A percentile compares a stretch with the other conserved stretches of the same genome.
These are phyloP conservation scores for Tridacna gigas DNA, from an alignment of 2,888 invertebrate species.

Conservation along the genomic window DNA sequence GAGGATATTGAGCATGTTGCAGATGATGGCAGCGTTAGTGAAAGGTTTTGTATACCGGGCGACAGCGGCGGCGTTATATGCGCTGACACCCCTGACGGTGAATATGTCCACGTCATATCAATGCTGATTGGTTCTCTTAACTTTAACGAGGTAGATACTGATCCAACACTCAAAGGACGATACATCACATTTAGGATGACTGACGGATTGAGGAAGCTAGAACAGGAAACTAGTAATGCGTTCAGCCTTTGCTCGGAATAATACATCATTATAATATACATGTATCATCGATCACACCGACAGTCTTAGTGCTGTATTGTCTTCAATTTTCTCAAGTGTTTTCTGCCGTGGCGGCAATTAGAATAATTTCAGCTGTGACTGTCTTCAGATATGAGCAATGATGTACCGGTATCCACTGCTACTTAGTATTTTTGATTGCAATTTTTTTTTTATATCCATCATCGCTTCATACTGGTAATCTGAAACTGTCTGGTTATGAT, in stretches of 20 bases:
- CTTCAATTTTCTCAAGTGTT: too few relatives aligned
- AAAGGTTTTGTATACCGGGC: constrained; percentile 16
- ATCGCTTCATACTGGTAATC: too few relatives aligned
- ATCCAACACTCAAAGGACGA: background rate
- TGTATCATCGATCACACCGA: too few relatives aligned
- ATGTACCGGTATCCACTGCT: too few relatives aligned
- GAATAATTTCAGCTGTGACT: too few relatives aligned
- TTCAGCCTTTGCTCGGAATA: constrained; percentile 22
- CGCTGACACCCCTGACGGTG: constrained; percentile 33
- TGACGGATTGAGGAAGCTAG: constrained; percentile 21
- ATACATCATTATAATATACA: background rate
- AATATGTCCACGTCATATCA: constrained; percentile 29
- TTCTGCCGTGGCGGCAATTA: too few relatives aligned
- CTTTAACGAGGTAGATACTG: background rate
- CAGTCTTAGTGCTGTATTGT: too few relatives aligned
- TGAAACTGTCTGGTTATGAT: too few relatives aligned
- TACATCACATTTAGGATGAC: constrained; percentile 28
- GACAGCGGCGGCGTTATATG: constrained; percentile 41
- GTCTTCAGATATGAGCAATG: too few relatives aligned
- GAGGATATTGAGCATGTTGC: constrained; percentile 6
- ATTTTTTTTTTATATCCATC: too few relatives aligned
- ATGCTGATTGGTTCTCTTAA: constrained; percentile 35
- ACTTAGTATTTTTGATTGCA: too few relatives aligned
- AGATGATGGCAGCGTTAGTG: background rate
- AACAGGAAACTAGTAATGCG: background rate